These are phyloP conservation scores for Cylas formicarius DNA, from an alignment of 1,140 invertebrate genomes.

Conservation along the genomic window DNA sequence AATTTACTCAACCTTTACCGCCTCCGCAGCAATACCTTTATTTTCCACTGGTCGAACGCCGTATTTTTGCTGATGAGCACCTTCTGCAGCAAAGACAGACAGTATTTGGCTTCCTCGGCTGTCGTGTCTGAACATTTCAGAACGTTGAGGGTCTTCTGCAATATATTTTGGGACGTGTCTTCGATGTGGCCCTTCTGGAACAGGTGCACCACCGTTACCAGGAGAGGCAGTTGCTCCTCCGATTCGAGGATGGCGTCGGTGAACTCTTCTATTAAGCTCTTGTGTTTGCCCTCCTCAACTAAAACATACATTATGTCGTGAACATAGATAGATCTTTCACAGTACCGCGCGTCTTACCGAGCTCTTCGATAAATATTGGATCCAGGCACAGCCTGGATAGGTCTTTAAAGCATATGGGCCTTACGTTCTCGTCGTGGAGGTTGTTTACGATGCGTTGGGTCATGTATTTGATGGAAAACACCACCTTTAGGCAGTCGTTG, in stretches of 20 bases:
- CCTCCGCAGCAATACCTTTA: conserved; percentile 14
- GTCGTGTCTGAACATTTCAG: conserved; percentile 20
- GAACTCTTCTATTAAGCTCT: conserved; percentile 22
- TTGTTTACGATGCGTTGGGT: conserved; percentile 20
- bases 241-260: conserved; percentile 14
- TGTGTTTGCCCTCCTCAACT: conserved; percentile 16
- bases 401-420: conserved; percentile 20
- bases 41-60: conserved; percentile 26
- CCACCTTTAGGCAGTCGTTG: conserved; percentile 29
- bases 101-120: conserved; percentile 24
- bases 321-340: conserved; percentile 1
- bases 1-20: not conserved
- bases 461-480: conserved; percentile 27
- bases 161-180: conserved; percentile 19
- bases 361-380: conserved; percentile 23
- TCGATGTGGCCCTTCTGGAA: conserved; percentile 27
- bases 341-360: conserved; percentile 18
- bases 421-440: conserved; percentile 12
- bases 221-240: conserved; percentile 23
- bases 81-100: conserved; percentile 31
- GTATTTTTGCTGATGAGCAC: conserved; percentile 25
- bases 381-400: conserved; percentile 18
- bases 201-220: conserved; percentile 30
- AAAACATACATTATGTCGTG: conserved; percentile 2
- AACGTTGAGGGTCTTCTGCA: conserved; percentile 28